Base-by-base conservation (phyloP, 2,113 vertebrate species). In the Plecotus auritus region DNA sequence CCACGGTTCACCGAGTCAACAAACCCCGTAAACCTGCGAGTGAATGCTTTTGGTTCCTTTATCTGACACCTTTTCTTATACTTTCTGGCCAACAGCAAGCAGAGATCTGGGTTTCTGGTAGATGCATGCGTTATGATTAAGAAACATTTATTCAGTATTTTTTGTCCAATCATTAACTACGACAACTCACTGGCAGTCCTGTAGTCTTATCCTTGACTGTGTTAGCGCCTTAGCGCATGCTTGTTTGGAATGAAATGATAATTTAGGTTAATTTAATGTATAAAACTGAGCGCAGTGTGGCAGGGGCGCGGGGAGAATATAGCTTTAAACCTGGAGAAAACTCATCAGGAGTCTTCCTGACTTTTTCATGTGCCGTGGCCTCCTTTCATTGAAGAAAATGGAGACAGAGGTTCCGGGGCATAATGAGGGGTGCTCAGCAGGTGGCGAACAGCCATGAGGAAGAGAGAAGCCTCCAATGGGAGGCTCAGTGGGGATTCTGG, bases 131-230 rank as follows among this genome's bases (percentile, higher is more conserved):
- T 92, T 77, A 59, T 81, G 88, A 95, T 93, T 92, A 96, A 92
- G 51, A 90, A 88, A 82, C 90, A 96, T 72, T 77, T 70, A 93
- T 76, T 91, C 80, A 89, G 83, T 93, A 96, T 80, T 74, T 83
- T 88, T 67, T 81, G 80, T 90, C 59, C 54, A 64, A 11, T 95
- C 67, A 95, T 90, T 87, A 90, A 30, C 49, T 90, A 93, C 35
- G 56, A 81, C 54, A 51, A 85, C 82, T 67, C 77, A 91, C 45
- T 88, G 91, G 28, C 9, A 17, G 5, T 47, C 85, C 45, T 59
- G 0, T 56, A 84, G 74, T 45, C 42, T 4, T 67, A 9, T 56
- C 4, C 23, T 61, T 92, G 64, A 67, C 35, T 42, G n/a, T 76
- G 35, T 93, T 84, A 64, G 10, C 47, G 91, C 26, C 45, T 84